These are phyloP conservation scores for Trigoniulus corallinus DNA, from an alignment of 1,140 invertebrate genomes.

Conservation along the genomic window DNA sequence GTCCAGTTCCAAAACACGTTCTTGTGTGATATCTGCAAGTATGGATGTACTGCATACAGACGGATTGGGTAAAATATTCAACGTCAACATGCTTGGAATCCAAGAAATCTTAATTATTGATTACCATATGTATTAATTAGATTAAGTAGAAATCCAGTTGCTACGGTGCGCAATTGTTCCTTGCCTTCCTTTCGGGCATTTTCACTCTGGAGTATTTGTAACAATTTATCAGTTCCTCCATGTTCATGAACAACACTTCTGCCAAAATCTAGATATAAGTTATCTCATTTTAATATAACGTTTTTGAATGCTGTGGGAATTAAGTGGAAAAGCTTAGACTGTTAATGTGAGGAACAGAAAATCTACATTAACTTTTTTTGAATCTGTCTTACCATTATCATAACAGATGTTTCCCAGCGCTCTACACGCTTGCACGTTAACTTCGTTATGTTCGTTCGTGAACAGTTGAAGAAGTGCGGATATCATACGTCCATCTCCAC, in stretches of 20 bases:
- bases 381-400: constrained; percentile 47
- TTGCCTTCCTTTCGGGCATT: constrained; percentile 20
- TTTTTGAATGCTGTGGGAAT: neutral
- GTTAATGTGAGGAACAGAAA: neutral
- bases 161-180: constrained; percentile 29
- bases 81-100: constrained; percentile 5
- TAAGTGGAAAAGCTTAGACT: neutral
- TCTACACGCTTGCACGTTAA: constrained; percentile 45
- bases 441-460: constrained; percentile 19
- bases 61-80: neutral
- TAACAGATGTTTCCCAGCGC: constrained; percentile 75
- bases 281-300: neutral
- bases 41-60: neutral
- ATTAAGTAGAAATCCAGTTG: constrained; percentile 57
- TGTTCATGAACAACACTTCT: constrained; percentile 25
- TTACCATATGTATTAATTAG: constrained; percentile 54
- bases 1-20: constrained; percentile 40
- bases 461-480: constrained; percentile 18
- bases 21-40: constrained; percentile 23
- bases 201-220: constrained; percentile 22
- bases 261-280: constrained; percentile 22
- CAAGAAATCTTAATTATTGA: constrained; percentile 22
- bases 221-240: constrained; percentile 23
- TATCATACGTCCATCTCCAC: constrained; percentile 20
- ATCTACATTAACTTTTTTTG: neutral